Base-by-base conservation (phyloP, 2,888 invertebrate genomes). In the Cybosia mesomella region DNA sequence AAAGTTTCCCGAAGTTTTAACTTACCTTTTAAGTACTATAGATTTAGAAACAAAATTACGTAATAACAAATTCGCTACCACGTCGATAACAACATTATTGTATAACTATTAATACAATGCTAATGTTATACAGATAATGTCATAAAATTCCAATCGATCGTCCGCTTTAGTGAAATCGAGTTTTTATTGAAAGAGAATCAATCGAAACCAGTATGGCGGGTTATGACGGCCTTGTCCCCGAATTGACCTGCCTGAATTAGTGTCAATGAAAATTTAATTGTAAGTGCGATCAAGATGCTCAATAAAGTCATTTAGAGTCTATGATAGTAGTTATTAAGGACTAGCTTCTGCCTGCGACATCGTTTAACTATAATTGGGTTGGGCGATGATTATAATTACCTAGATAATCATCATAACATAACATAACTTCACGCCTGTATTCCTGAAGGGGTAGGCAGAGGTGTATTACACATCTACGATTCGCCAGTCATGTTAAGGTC, bases 261-360 rank as follows among this genome's bases (percentile, higher is more conserved):
- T 85, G 86, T 83, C 86, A 86, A 85, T 86, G 86, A 72, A 73
- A 82, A 83, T 82, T 75, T 58, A 80, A 81, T 80, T 76, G 77
- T 70, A 72, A 57, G 60, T 64, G 64, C 66, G 64, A 76, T 71
- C 72, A 71, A 72, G 72, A 74, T 53, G 53, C 43, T 53, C 58
- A 39, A n/a, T 59, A 15, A 60, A 63, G 53, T 49, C 7, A 54
- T 54, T 66, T 53, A 21, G 43, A 36, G 13, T 57, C 22, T 21
- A 55, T 32, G 15, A 36, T 49, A 49, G 49, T 49, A 8, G n/a
- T 49, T 49, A 49, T 18, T n/a, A 49, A 5, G n/a, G 49, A n/a
- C n/a, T 49, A 49, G n/a, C n/a, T 49, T 49, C 49, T 49, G 9
- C 2, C 1, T 49, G 49, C 9, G 49, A 49, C 49, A 8, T 49